Evolutionary conservation across 1,140 invertebrate species (phyloP).

Genomic region (Lethocerus indicus): DNA sequence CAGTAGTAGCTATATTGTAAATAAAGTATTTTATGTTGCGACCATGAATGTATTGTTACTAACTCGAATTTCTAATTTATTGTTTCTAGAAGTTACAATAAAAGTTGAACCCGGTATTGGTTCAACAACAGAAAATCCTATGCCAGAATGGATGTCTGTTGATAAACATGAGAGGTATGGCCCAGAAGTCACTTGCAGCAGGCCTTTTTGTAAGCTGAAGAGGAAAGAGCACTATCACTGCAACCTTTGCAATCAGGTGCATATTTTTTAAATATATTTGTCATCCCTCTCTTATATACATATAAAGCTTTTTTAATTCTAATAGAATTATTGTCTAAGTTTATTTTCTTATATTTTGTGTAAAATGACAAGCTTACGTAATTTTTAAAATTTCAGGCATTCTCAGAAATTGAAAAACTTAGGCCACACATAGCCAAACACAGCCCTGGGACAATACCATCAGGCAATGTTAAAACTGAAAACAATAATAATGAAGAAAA

Average conservation of each 20-base stretch:
- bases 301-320: too few species aligned
- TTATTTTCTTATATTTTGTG: too few species aligned
- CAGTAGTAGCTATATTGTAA: too few species aligned
- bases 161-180: constrained; percentile 30
- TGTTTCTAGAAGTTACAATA: constrained; percentile 9
- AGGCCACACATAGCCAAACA: constrained; percentile 53
- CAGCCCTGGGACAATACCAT: constrained; percentile 34
- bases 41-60: too few species aligned
- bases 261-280: too few species aligned
- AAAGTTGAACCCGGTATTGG: constrained; percentile 13
- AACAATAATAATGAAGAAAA: constrained; percentile 27
- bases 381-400: constrained; percentile 28
- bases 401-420: constrained; percentile 47
- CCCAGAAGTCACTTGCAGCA: constrained; percentile 49
- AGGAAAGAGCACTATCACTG: constrained; percentile 72
- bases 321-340: too few species aligned
- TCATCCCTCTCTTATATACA: too few species aligned
- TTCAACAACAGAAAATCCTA: constrained; percentile 21
- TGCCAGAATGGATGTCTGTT: constrained; percentile 24
- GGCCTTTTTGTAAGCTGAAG: constrained; percentile 75
- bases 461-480: constrained; percentile 25
- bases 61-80: too few species aligned
- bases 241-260: constrained; percentile 65
- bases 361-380: too few species aligned
- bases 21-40: too few species aligned